Percentiles rank a stretch among this genome's conserved stretches.
phyloP scores from a whole-genome alignment of 2,888 invertebrate species.

The Tetramorium bicarinatum region DNA sequence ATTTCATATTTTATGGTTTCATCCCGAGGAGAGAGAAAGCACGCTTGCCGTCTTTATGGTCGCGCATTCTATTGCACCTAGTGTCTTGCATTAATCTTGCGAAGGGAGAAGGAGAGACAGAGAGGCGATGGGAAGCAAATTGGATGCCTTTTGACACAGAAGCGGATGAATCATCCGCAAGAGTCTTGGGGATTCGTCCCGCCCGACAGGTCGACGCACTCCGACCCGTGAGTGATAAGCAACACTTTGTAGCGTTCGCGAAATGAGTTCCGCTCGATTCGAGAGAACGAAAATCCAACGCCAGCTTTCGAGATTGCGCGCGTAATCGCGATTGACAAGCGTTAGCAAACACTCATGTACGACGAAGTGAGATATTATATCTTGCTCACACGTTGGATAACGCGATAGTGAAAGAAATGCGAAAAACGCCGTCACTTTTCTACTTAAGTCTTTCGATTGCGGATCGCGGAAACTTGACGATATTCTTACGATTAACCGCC shows the following conservation, averaged over 20 bases:
- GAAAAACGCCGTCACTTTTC: slow-evolving; percentile 5
- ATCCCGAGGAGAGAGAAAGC: slow-evolving; percentile 44
- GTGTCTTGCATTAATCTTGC: slow-evolving; percentile 65
- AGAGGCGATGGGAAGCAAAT: slow-evolving; percentile 52
- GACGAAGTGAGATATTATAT: slow-evolving; percentile 30
- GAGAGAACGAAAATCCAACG: slow-evolving; percentile 56
- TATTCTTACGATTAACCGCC: neutral
- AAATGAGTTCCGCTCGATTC: slow-evolving; percentile 52
- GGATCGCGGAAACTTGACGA: neutral
- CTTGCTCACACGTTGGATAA: slow-evolving; percentile 3
- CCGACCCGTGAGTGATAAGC: slow-evolving; percentile 27
- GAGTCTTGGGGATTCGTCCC: slow-evolving; percentile 46
- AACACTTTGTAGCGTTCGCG: slow-evolving; percentile 54
- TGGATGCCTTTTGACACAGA: slow-evolving; percentile 53
- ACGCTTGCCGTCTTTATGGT: slow-evolving; percentile 57
- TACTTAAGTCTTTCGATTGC: neutral
- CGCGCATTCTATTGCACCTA: slow-evolving; percentile 62
- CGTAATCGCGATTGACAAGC: slow-evolving; percentile 1
- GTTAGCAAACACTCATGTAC: neutral
- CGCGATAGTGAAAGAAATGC: slow-evolving; percentile 11
- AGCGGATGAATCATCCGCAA: slow-evolving; percentile 64
- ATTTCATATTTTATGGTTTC: slow-evolving; percentile 82
- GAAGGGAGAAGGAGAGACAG: neutral
- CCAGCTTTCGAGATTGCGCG: slow-evolving; percentile 32
- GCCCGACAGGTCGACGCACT: slow-evolving; percentile 64